Base-by-base conservation (phyloP, 2,797 vertebrate genomes). In the Sciaenops ocellatus region DNA sequence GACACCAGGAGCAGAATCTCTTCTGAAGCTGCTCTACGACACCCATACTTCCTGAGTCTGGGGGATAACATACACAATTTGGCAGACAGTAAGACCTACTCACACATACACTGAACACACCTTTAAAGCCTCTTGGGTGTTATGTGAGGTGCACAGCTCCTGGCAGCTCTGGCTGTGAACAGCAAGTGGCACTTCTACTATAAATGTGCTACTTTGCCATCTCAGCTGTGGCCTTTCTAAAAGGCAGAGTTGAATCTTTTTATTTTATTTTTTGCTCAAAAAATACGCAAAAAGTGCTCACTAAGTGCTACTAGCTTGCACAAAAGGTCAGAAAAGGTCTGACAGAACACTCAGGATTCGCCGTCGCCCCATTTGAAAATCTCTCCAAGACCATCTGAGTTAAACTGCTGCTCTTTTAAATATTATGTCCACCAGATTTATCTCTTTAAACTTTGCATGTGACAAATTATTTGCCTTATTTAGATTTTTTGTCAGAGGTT, bases 1-100 rank as follows among this genome's bases (percentile, higher is more conserved):
- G 96, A 98, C 88, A 97, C 96, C 82, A 97, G 94, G 88, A 88
- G 89, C 47, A 93, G 98, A 65, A 90, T 96, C 41, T 96, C 97
- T 0, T 95, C 97, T 2, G 97, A 98, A 87, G 91, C 87, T 0
- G 96, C 97, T 57, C 93, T 98, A 75, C 95, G n/a, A 41, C 97
- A 98, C 63, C 62, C 95, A 0, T 98, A 99, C 94, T 99, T 98
- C 94, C 94, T 87, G 80, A 95, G 95, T 80, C 92, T 99, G 80
- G 97, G 97, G 0, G 97, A 98, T 61, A 92, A 89, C 1, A 94
- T 98, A 60, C 96, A 97, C 70, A 96, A 96, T 72, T 92, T 99
- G 65, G 90, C 97, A 28, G 98, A 99, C 92, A 99, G 98, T 99
- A 92, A 98, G 98, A 81, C 28, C 34, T 38, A 60, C 0, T 50